Evolutionary conservation across 2,888 invertebrate genomes (phyloP).

Genomic region (Leptopilina syphax): DNA sequence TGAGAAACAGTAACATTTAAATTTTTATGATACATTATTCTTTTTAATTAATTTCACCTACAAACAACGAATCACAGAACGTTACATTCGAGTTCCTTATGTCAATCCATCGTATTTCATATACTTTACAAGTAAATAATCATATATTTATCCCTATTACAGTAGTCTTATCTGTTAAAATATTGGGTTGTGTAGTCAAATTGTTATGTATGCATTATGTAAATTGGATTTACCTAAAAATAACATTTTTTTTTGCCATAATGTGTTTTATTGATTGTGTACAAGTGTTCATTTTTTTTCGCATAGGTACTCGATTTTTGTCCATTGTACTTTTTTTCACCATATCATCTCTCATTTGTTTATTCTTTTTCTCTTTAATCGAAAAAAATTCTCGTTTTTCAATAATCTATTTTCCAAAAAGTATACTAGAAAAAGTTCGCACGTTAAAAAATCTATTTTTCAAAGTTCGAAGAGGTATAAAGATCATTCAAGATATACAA

Average conservation of each 20-base stretch:
- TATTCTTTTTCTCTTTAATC: not conserved
- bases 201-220: slow-evolving; percentile 72
- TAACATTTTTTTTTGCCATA: slow-evolving; percentile 68
- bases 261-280: slow-evolving; percentile 69
- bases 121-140: slow-evolving; percentile 76
- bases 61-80: slow-evolving; percentile 78
- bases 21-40: slow-evolving; percentile 73
- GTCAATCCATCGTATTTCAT: slow-evolving; percentile 75
- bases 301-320: slow-evolving; percentile 73
- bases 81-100: slow-evolving; percentile 77
- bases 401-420: slow-evolving; percentile 60
- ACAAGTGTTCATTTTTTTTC: slow-evolving; percentile 66
- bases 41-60: slow-evolving; percentile 77
- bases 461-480: slow-evolving; percentile 51
- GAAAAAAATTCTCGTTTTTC: slow-evolving; percentile 61
- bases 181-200: slow-evolving; percentile 75
- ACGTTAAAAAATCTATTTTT: slow-evolving; percentile 63
- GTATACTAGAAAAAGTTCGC: slow-evolving; percentile 47
- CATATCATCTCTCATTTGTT: slow-evolving; percentile 46
- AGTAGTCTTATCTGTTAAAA: slow-evolving; percentile 75
- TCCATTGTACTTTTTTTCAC: slow-evolving; percentile 71
- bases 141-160: slow-evolving; percentile 75
- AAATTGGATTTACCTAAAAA: slow-evolving; percentile 75
- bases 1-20: not conserved
- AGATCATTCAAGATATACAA: slow-evolving; percentile 68